A percentile compares a stretch with the other conserved stretches of the same genome.
These are phyloP conservation scores for Galerucella nymphaeae DNA, from an alignment of 2,888 invertebrate genomes.

Conservation along the genomic window DNA sequence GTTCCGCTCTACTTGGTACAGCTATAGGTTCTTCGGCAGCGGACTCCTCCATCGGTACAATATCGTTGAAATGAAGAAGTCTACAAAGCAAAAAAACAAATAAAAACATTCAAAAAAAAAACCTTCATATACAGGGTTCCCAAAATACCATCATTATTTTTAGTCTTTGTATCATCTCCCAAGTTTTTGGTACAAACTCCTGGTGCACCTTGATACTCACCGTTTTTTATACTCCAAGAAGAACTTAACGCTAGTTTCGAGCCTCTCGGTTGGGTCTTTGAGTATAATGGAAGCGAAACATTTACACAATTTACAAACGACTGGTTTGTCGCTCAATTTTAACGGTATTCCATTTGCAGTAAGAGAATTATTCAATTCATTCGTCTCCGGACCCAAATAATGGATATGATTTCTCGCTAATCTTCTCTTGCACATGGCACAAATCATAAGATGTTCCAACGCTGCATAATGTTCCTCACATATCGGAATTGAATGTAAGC, in stretches of 20 bases:
- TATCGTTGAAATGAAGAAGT: conserved; percentile 79
- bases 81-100: conserved; percentile 63
- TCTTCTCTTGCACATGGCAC: conserved; percentile 80
- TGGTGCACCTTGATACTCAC: conserved; percentile 62
- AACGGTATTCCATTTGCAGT: conserved; percentile 76
- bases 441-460: conserved; percentile 79
- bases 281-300: conserved; percentile 80
- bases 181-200: too few species aligned
- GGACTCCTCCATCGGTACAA: conserved; percentile 72
- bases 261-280: conserved; percentile 69
- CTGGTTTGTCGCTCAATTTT: conserved; percentile 74
- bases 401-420: conserved; percentile 82
- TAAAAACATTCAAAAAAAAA: not conserved
- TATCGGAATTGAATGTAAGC: conserved; percentile 76
- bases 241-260: conserved; percentile 67
- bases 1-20: conserved; percentile 58
- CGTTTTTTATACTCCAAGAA: conserved; percentile 73
- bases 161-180: too few species aligned
- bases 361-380: conserved; percentile 67
- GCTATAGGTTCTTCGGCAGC: conserved; percentile 67
- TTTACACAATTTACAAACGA: conserved; percentile 85
- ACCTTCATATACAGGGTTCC: too few species aligned
- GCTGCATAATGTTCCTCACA: conserved; percentile 77
- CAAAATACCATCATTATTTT: too few species aligned
- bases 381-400: conserved; percentile 72